These are phyloP conservation scores for Ceratina japonica DNA, from an alignment of 1,140 invertebrate species.

Conservation along the genomic window DNA sequence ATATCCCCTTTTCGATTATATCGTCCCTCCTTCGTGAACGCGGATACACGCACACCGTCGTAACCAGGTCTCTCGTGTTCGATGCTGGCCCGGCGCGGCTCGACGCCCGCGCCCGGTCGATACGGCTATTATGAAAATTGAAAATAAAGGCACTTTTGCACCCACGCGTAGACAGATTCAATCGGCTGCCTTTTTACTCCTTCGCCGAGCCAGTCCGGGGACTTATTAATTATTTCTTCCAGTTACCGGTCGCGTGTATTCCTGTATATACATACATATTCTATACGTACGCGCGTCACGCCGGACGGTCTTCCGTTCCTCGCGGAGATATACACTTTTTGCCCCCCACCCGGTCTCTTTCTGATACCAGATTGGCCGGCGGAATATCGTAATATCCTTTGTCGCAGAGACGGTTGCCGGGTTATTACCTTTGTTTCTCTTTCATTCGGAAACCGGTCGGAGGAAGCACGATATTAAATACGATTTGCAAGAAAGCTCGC, in stretches of 20 bases:
- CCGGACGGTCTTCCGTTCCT: neutral
- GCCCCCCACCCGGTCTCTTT: neutral
- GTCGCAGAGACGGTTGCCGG: neutral
- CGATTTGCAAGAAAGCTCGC: neutral
- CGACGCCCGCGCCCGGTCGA: slow-evolving; percentile 35
- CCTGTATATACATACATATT: neutral
- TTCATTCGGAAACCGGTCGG: neutral
- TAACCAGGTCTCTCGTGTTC: slow-evolving; percentile 25
- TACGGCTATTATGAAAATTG: slow-evolving; percentile 64
- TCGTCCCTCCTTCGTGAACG: slow-evolving; percentile 32
- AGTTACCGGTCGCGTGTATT: slow-evolving; percentile 3
- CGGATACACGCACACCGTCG: neutral
- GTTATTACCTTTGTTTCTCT: slow-evolving; percentile 31
- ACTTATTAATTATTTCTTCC: slow-evolving; percentile 43
- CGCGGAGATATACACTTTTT: slow-evolving; percentile 4
- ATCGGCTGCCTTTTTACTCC: slow-evolving; percentile 4
- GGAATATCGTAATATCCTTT: slow-evolving; percentile 37
- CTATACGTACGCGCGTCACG: neutral
- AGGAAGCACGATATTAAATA: slow-evolving; percentile 20
- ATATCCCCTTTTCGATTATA: slow-evolving; percentile 60
- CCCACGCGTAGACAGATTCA: slow-evolving; percentile 37
- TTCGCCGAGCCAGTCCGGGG: neutral
- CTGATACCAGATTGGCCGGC: slow-evolving; percentile 4
- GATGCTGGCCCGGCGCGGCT: neutral
- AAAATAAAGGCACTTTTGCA: slow-evolving; percentile 58